Conservation (phyloP, 2,797 vertebrate genomes). For the Tympanoctomys barrerae region DNA sequence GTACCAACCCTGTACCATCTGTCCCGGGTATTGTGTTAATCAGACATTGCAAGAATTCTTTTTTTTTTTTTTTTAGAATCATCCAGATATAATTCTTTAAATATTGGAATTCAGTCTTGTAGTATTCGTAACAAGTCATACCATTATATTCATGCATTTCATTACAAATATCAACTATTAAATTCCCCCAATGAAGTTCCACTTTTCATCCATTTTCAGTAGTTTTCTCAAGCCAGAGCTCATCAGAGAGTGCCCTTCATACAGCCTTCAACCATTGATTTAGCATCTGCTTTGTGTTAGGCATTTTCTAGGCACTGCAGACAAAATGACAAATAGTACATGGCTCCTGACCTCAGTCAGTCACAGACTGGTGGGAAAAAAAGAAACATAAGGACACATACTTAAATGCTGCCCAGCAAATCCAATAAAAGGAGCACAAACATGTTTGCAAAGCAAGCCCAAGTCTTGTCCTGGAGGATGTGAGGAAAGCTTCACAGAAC, state of each 20-base stretch:
- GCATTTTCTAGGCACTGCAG: background rate
- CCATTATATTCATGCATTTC: background rate
- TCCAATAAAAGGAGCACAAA: background rate
- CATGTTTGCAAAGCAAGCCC: background rate
- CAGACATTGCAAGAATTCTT: background rate
- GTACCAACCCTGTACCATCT: background rate
- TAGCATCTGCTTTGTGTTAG: slow-evolving; percentile 11
- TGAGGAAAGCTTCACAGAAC: background rate
- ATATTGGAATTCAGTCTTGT: slow-evolving; percentile 40
- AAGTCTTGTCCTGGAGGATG: background rate
- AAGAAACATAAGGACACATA: background rate
- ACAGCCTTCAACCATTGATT: background rate
- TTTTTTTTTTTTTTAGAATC: slow-evolving; percentile 43
- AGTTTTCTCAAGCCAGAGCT: slow-evolving; percentile 10
- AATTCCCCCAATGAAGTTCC: slow-evolving; percentile 32
- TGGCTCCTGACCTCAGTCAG: background rate
- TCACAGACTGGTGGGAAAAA: slow-evolving; percentile 13
- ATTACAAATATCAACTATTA: slow-evolving; percentile 55
- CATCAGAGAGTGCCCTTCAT: background rate
- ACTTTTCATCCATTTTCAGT: slow-evolving; percentile 5
- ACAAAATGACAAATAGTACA: background rate
- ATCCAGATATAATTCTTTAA: slow-evolving; percentile 29
- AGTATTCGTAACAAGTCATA: background rate
- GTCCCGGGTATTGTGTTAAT: background rate
- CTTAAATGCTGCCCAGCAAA: slow-evolving; percentile 34